Evolutionary conservation across 2,113 vertebrate genomes (phyloP), one percentile per base, ranked within the genome.

Genomic region (Phoxinus phoxinus): DNA sequence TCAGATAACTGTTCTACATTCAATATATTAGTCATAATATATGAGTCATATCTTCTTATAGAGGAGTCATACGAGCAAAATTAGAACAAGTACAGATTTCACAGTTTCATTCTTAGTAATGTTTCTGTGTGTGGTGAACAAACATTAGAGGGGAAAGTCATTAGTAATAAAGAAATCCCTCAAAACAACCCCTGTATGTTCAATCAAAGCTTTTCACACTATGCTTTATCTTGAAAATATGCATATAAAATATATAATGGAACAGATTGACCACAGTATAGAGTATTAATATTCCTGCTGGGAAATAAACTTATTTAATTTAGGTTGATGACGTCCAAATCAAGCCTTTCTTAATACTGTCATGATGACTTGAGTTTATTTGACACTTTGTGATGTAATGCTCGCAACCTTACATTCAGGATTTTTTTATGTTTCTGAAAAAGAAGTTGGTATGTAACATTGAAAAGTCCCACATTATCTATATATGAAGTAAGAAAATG

Each of bases 1-100:
- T 35, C 46, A 58, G 19, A 23, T 9, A 56, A 56, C 53, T 23
- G 59, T n/a, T 13, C 10, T 37, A 79, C n/a, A 25, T 23, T 71
- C 37, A n/a, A n/a, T n/a, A n/a, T n/a, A n/a, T n/a, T n/a, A n/a
- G n/a, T n/a, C n/a, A n/a, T n/a, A n/a, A n/a, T n/a, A n/a, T 76
- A 81, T 41, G 76, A 86, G 25, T 80, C 25, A 32, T 17, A 32
- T 23, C 25, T 63, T 59, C 51, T 4, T n/a, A 71, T 21, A 82
- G 23, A 85, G 77, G 71, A 77, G 71, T 82, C 77, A 74, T 27
- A 32, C 5, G 23, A 51, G 25, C 30, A 35, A 44, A 32, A 67
- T 23, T 19, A 9, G 53, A 83, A 53, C 78, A 83, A 80, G 67
- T 84, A 84, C 69, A 84, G 35, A 75, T 69, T 84, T 48, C 23